Base-by-base conservation (phyloP, 1,140 invertebrate species). In the Whitmania pigra region DNA sequence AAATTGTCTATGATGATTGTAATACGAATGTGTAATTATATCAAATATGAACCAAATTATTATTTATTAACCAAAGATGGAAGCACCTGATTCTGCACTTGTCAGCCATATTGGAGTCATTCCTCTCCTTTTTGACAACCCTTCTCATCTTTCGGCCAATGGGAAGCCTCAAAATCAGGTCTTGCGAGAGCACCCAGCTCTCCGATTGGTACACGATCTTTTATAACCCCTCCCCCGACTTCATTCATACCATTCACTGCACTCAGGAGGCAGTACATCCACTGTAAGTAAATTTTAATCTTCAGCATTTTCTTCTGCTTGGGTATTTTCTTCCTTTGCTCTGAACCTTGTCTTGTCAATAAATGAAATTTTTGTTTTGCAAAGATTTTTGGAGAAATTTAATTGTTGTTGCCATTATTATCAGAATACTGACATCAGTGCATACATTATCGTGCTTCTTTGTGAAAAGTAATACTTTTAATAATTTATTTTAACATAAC, bases 211-310 rank as follows among this genome's bases (percentile, higher is more conserved):
- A 97, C 80, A 95, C 94, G 0, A 80, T 97, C 72, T 84, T 97
- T 27, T 90, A 94, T 75, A 97, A 97, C 85, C 95, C 94, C 31
- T 88, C 86, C 76, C 91, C 93, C 11, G 90, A 94, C 80, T 97
- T 95, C 83, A 89, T 90, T 76, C 85, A 88, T 69, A 89, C 88
- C 70, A 81, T 97, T 25, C 88, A 94, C 82, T 98, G 94, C 82
- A 94, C 94, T 0, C 92, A 97, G 78, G 94, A 97, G 84, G 91
- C 93, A 63, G 93, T 97, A 0, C 97, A 94, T 85, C 94, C 94
- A 69, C 84, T 97, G 89, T 96, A 87, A 89, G 88, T 87, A 79
- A 49, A 49, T 49, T 49, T 36, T 36, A 36, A 36, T 36, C 31
- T 36, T 36, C 6, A 3, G 31, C 2, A 36, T 43, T 22, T 36